Base-by-base conservation (phyloP, 1,140 invertebrate species). In the Drosophila equinoxialis region DNA sequence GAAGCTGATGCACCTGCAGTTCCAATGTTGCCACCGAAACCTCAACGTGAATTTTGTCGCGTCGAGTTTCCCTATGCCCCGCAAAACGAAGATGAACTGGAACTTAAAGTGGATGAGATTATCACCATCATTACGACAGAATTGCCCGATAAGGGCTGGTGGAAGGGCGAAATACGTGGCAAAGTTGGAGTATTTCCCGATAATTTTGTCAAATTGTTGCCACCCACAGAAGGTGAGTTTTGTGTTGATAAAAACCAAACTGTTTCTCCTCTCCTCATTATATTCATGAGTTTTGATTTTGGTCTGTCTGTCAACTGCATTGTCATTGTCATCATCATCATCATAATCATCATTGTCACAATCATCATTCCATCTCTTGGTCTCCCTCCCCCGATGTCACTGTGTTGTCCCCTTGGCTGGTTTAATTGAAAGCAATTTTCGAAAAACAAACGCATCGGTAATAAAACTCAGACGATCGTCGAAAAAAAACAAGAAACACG, bases 91-190 rank as follows among this genome's bases (percentile, higher is more conserved):
- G 98, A 99, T 93, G 98, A 99, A 93, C 92, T 99, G 67, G 96
- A 95, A 2, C 93, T 99, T 35, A 94, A 94, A 69, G 97, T 98
- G 92, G 98, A 97, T 35, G 98, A 99, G 84, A 94, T 98, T 14
- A 96, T 99, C 70, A 96, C 95, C 6, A 94, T 99, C 65, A 92
- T 99, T 39, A 96, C 95, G 35, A 97, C 95, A 93, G 96, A 98
- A 81, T 95, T 97, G 41, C 96, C 97, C 54, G 98, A 99, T 93
- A 96, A 97, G 74, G 98, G 98, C 45, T 99, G 98, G 98, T 99
- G 98, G 98, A 96, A 96, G 92, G 98, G 98, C 58, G 98, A 99
- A 93, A 81, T 98, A 0, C 95, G 95, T 74, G 98, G 98, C 33
- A 95, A 95, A 91, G 93, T 97, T 61, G 98, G 98, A 0, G 94